A percentile compares a stretch with the other conserved stretches of the same genome.
phyloP scores from a whole-genome alignment of 2,113 vertebrate genomes.

The Carlito syrichta region DNA sequence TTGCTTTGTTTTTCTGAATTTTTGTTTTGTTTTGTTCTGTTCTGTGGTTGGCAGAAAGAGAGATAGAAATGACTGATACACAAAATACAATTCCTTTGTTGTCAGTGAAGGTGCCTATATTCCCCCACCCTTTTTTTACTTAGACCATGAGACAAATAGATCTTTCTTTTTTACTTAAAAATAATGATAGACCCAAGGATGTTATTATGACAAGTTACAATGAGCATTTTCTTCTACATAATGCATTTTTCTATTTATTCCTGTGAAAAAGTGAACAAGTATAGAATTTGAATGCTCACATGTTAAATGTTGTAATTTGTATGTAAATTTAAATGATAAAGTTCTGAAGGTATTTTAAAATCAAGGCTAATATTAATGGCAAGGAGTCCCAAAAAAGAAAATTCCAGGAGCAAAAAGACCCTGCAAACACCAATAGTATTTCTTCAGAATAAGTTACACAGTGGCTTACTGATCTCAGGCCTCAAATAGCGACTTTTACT shows the following conservation, averaged over 20 bases:
- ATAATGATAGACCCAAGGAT: neutral
- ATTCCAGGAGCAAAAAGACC: neutral
- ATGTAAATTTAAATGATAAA: neutral
- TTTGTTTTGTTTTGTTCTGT: slow-evolving; percentile 30
- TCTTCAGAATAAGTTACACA: neutral
- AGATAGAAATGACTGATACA: neutral
- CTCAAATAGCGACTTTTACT: neutral
- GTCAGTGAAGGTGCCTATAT: neutral
- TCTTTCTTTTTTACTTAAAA: slow-evolving; percentile 28
- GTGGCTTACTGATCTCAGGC: neutral
- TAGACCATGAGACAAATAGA: neutral
- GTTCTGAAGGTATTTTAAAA: neutral
- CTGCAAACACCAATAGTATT: neutral
- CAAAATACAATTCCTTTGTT: neutral
- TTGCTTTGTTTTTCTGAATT: neutral
- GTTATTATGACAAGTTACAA: slow-evolving; percentile 8
- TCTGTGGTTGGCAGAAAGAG: neutral
- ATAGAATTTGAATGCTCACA: neutral
- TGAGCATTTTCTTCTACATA: neutral
- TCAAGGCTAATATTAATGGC: neutral
- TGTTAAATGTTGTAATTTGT: neutral
- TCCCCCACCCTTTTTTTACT: neutral
- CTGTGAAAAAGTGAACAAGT: neutral
- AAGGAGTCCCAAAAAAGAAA: neutral
- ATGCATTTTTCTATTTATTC: neutral